phyloP scores from a whole-genome alignment of 2,888 invertebrate species.

The Meandrusa payeni region DNA sequence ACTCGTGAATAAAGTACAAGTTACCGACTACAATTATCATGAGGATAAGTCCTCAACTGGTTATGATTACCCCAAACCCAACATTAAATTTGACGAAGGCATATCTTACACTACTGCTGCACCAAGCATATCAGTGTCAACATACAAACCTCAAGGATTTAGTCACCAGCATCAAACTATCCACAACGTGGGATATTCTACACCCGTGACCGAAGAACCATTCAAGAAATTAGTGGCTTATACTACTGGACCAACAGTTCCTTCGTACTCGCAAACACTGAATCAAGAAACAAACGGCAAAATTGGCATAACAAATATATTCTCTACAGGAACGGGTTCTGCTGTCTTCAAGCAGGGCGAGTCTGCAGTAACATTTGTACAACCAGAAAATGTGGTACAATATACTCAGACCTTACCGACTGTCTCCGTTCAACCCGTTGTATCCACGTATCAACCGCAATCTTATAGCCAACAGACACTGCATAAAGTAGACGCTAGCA shows the following conservation, averaged over 20 bases:
- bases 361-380: constrained; percentile 35
- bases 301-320: constrained; percentile 35
- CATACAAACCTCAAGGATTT: constrained; percentile 57
- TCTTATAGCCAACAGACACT: constrained; percentile 53
- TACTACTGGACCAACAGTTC: constrained; percentile 54
- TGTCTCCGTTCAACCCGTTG: constrained; percentile 33
- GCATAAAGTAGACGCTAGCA: constrained; percentile 50
- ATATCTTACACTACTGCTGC: constrained; percentile 54
- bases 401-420: constrained; percentile 43
- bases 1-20: constrained; percentile 46
- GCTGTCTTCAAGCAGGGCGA: constrained; percentile 28
- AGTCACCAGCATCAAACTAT: constrained; percentile 57
- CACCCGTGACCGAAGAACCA: constrained; percentile 60
- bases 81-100: constrained; percentile 61
- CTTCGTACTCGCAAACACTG: constrained; percentile 37
- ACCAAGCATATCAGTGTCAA: constrained; percentile 54
- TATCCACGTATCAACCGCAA: constrained; percentile 53
- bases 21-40: constrained; percentile 51
- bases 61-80: constrained; percentile 52
- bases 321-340: constrained; percentile 16
- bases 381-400: constrained; percentile 33
- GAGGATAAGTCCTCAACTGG: constrained; percentile 38
- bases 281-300: constrained; percentile 51
- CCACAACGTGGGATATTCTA: constrained; percentile 56
- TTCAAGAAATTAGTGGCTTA: constrained; percentile 67